These are phyloP conservation scores for Hystrix brachyura DNA, from an alignment of 2,113 vertebrate species.

Conservation along the genomic window DNA sequence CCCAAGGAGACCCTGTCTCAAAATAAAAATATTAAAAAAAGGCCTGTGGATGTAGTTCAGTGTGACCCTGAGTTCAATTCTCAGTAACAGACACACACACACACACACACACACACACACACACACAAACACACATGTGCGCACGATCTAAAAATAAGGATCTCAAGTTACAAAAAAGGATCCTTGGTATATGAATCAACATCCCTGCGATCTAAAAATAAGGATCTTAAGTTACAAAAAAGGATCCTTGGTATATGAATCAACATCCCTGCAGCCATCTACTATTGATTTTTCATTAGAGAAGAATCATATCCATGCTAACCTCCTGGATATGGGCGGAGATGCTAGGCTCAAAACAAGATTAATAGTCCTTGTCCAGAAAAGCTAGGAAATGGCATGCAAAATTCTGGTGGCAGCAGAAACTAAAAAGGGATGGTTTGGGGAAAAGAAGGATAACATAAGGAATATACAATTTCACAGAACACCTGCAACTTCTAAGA, in stretches of 20 bases:
- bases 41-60: neutral
- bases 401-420: neutral
- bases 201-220: neutral
- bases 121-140: neutral
- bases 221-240: conserved; percentile 41
- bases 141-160: neutral
- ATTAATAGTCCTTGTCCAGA: neutral
- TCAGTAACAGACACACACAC: no score
- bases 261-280: neutral
- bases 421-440: neutral
- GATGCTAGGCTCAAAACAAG: neutral
- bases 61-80: neutral
- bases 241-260: neutral
- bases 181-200: neutral
- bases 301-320: neutral
- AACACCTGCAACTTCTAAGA: neutral
- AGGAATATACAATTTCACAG: conserved; percentile 9
- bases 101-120: neutral
- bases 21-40: neutral
- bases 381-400: neutral
- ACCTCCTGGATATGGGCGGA: neutral
- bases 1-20: neutral
- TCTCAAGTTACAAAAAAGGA: conserved; percentile 35
- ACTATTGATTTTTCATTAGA: neutral
- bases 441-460: neutral